Conservation (phyloP, 2,888 invertebrate species). For the Pyrgus malvae region DNA sequence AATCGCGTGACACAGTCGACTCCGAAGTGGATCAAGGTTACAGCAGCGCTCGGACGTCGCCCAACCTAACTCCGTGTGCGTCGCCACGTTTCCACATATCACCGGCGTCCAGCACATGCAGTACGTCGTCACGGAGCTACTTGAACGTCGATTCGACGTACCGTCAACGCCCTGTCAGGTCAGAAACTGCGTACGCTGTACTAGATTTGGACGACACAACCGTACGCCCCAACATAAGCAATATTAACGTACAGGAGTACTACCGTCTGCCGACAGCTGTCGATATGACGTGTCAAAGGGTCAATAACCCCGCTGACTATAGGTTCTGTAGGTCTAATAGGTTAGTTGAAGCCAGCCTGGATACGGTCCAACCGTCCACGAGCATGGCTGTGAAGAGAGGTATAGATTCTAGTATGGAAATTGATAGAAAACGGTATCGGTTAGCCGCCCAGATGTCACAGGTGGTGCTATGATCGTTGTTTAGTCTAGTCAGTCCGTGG, state of each 20-base stretch:
- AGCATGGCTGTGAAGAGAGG: conserved; percentile 66
- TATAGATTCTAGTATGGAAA: conserved; percentile 53
- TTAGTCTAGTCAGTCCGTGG: conserved; percentile 40
- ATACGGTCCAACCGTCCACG: conserved; percentile 49
- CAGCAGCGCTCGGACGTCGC: conserved; percentile 65
- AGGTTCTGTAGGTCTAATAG: conserved; percentile 62
- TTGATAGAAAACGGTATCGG: conserved; percentile 65
- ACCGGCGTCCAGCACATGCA: conserved; percentile 55
- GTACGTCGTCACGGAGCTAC: conserved; percentile 47
- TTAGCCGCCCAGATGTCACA: conserved; percentile 64
- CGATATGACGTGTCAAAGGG: conserved; percentile 56
- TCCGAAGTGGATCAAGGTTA: conserved; percentile 67
- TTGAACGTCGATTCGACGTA: conserved; percentile 46
- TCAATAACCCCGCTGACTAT: conserved; percentile 55
- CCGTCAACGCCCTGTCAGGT: conserved; percentile 47
- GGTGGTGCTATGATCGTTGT: conserved; percentile 64
- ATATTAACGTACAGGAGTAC: conserved; percentile 43
- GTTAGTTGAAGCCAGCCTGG: conserved; percentile 62
- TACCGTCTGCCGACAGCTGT: conserved; percentile 49
- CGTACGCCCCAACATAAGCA: conserved; percentile 31
- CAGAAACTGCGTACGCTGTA: conserved; percentile 43
- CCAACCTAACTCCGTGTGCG: conserved; percentile 59
- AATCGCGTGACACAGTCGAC: conserved; percentile 57
- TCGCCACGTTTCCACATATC: conserved; percentile 59
- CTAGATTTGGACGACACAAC: conserved; percentile 52